Conservation (phyloP, 1,140 invertebrate species). For the Ceratosolen solmsi region DNA sequence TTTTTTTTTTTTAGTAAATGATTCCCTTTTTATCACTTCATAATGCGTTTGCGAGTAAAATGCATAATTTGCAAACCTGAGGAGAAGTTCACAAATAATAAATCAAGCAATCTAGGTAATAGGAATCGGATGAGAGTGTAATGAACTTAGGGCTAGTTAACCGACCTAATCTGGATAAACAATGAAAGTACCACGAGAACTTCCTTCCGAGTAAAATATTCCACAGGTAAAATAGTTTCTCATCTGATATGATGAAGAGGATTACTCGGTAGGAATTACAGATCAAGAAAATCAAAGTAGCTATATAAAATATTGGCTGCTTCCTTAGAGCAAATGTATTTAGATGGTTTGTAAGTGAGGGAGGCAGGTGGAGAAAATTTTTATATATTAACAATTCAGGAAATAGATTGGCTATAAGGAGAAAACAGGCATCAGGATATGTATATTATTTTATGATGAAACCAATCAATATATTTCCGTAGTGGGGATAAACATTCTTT, state of each 20-base stretch:
- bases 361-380: neutral
- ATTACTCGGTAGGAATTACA: conserved; percentile 1
- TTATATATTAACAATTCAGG: neutral
- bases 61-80: neutral
- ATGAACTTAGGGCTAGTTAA: neutral
- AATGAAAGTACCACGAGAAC: neutral
- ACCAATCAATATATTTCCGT: neutral
- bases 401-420: neutral
- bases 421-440: neutral
- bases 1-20: neutral
- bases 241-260: neutral
- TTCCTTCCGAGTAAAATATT: conserved; percentile 1
- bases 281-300: conserved; percentile 13
- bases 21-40: neutral
- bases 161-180: neutral
- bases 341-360: neutral
- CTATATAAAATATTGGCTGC: neutral
- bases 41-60: neutral
- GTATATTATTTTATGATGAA: neutral
- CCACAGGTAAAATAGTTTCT: neutral
- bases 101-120: neutral
- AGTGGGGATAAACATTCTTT: neutral
- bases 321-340: neutral
- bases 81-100: neutral
- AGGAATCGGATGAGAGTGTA: neutral